phyloP scores from a whole-genome alignment of 2,113 vertebrate species.

The Leptodactylus fuscus region DNA sequence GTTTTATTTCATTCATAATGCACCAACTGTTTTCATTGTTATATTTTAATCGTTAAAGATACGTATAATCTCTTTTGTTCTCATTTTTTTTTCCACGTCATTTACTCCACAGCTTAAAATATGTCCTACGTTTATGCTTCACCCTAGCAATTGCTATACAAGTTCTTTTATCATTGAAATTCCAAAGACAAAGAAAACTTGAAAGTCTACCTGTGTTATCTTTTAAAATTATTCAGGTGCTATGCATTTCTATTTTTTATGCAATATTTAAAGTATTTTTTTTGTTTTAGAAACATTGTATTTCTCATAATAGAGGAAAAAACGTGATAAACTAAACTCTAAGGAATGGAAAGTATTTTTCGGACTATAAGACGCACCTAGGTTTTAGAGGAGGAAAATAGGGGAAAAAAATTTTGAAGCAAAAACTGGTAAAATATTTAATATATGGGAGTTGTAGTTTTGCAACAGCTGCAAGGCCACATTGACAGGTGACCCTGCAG shows the following conservation, averaged over 20 bases:
- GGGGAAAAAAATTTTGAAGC: too few relatives aligned
- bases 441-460: too few relatives aligned
- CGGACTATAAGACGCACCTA: too few relatives aligned
- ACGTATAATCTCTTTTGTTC: conserved; percentile 39
- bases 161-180: background rate
- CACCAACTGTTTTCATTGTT: conserved; percentile 42
- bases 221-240: background rate
- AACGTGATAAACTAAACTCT: too few relatives aligned
- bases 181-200: background rate
- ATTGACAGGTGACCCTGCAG: too few relatives aligned
- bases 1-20: conserved; percentile 24
- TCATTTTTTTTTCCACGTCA: conserved; percentile 30
- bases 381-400: too few relatives aligned
- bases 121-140: conserved; percentile 17
- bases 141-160: conserved; percentile 7
- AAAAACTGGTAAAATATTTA: too few relatives aligned
- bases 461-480: too few relatives aligned
- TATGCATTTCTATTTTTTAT: background rate
- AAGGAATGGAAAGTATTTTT: too few relatives aligned
- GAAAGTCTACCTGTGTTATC: background rate
- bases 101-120: conserved; percentile 31
- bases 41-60: conserved; percentile 40
- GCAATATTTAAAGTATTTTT: too few relatives aligned
- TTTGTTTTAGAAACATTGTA: too few relatives aligned
- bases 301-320: too few relatives aligned